Conservation (phyloP, 2,888 invertebrate species). For the Hirtodrosophila trivittata region DNA sequence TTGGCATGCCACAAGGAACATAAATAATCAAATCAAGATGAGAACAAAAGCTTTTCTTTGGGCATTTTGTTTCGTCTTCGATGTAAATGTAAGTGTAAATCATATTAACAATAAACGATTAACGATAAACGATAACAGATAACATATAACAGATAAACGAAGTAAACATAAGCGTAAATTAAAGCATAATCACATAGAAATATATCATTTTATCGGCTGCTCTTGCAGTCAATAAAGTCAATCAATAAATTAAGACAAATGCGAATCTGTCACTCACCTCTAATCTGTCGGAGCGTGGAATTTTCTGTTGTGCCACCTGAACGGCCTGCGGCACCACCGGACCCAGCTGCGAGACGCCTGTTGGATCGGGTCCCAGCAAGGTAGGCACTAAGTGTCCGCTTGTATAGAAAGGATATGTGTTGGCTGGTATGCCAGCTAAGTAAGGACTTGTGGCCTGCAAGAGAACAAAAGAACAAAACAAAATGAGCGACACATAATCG, state of each 20-base stretch:
- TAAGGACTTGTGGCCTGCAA: slow-evolving; percentile 94
- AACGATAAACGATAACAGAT: slow-evolving; percentile 24
- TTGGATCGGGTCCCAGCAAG: slow-evolving; percentile 94
- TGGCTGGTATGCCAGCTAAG: slow-evolving; percentile 95
- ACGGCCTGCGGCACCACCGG: slow-evolving; percentile 92
- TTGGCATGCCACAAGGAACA: slow-evolving; percentile 55
- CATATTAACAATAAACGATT: slow-evolving; percentile 30
- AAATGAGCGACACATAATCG: no score
- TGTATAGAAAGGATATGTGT: slow-evolving; percentile 95
- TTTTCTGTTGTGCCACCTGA: slow-evolving; percentile 95
- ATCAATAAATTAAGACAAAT: slow-evolving; percentile 34
- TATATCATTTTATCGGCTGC: slow-evolving; percentile 43
- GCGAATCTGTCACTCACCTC: slow-evolving; percentile 89
- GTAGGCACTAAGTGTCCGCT: slow-evolving; percentile 95
- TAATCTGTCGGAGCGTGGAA: slow-evolving; percentile 97
- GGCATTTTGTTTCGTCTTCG: slow-evolving; percentile 34
- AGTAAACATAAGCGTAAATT: slow-evolving; percentile 63
- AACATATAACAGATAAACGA: slow-evolving; percentile 12
- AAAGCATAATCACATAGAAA: slow-evolving; percentile 48
- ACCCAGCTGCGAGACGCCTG: slow-evolving; percentile 91
- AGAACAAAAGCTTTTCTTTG: slow-evolving; percentile 40
- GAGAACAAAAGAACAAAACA: neutral
- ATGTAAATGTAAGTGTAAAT: slow-evolving; percentile 18
- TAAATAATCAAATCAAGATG: slow-evolving; percentile 30
- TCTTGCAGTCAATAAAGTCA: slow-evolving; percentile 45